These are phyloP conservation scores for Paramormyrops hopkinsi DNA, from an alignment of 2,797 vertebrate genomes.

Conservation along the genomic window DNA sequence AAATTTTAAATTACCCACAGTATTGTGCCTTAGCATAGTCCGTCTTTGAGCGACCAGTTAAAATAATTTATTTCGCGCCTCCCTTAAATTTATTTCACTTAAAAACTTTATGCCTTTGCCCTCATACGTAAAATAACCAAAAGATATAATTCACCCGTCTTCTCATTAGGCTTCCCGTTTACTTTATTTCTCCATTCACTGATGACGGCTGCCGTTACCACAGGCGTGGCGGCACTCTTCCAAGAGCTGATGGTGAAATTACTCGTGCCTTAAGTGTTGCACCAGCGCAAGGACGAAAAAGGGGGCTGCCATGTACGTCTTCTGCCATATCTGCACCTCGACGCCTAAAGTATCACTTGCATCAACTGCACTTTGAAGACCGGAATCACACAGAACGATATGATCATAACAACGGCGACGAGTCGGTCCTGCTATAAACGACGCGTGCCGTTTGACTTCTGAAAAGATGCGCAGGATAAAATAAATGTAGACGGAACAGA, in stretches of 20 bases:
- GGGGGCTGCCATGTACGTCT: slow-evolving; percentile 25
- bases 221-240: slow-evolving; percentile 6
- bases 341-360: slow-evolving; percentile 39
- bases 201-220: background rate
- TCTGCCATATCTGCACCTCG: slow-evolving; percentile 39
- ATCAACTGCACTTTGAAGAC: slow-evolving; percentile 16
- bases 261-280: slow-evolving; percentile 9
- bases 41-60: background rate
- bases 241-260: background rate
- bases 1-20: slow-evolving; percentile 1
- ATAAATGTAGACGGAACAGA: background rate
- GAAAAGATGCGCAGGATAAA: background rate
- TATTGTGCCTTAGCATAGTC: background rate
- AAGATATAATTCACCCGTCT: background rate
- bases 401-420: background rate
- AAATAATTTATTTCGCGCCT: background rate
- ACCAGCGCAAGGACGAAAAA: slow-evolving; percentile 11
- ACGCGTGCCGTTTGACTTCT: background rate
- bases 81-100: background rate
- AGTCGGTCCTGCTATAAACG: background rate
- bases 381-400: slow-evolving; percentile 1
- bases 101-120: background rate
- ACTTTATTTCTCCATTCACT: background rate
- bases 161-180: background rate
- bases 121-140: background rate